Percentiles rank a stretch among this genome's conserved stretches.
Conservation (phyloP, 1,140 invertebrate species). For the Procambarus clarkii region DNA sequence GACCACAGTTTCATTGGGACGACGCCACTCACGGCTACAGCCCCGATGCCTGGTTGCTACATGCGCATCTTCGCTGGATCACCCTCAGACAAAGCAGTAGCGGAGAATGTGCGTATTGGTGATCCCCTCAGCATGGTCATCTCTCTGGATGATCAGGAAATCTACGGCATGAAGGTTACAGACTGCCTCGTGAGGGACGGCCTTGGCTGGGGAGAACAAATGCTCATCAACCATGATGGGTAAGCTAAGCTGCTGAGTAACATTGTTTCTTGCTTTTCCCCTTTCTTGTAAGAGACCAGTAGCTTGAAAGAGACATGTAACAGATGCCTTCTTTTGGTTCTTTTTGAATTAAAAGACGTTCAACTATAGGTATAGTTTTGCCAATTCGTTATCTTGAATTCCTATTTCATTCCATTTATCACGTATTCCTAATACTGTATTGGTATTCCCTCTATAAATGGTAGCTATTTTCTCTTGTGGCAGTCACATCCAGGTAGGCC, state of each 20-base stretch:
- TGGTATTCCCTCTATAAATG: no score
- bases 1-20: slow-evolving; percentile 74
- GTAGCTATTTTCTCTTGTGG: no score
- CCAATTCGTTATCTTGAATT: no score
- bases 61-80: slow-evolving; percentile 95
- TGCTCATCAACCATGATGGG: slow-evolving; percentile 90
- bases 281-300: no score
- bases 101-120: slow-evolving; percentile 93
- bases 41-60: slow-evolving; percentile 87
- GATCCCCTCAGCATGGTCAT: slow-evolving; percentile 90
- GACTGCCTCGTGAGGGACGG: slow-evolving; percentile 95
- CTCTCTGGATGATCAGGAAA: slow-evolving; percentile 82
- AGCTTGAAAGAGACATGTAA: no score
- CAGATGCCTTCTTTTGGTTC: no score
- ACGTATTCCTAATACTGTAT: no score
- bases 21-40: slow-evolving; percentile 77
- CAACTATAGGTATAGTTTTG: no score
- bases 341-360: no score
- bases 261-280: no score
- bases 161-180: slow-evolving; percentile 88
- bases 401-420: no score
- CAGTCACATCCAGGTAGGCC: no score
- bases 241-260: slow-evolving; percentile 75
- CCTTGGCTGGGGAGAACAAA: slow-evolving; percentile 94
- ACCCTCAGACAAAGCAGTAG: slow-evolving; percentile 83